These are phyloP conservation scores for Pyrochroa serraticornis DNA, from an alignment of 2,888 invertebrate species.

Conservation along the genomic window DNA sequence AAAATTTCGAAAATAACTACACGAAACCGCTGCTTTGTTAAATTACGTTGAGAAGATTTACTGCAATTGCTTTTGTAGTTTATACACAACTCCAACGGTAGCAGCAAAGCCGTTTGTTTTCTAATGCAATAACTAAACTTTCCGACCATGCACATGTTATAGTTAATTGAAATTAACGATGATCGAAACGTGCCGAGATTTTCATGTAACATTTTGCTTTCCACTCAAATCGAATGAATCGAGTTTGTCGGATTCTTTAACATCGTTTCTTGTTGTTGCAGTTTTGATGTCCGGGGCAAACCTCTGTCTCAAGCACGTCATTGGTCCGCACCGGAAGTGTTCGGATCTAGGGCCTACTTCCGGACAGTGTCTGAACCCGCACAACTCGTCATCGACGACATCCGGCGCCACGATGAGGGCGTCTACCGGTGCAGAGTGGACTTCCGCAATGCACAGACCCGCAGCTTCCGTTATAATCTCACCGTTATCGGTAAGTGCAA, in stretches of 20 bases:
- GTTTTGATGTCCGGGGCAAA: conserved; percentile 87
- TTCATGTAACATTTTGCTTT: too few relatives aligned
- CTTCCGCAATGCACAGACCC: conserved; percentile 87
- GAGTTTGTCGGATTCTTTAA: background rate
- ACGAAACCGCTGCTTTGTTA: too few relatives aligned
- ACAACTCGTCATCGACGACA: conserved; percentile 79
- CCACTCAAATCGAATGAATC: too few relatives aligned
- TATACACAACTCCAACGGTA: too few relatives aligned
- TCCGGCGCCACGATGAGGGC: conserved; percentile 86
- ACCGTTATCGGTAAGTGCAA: conserved; percentile 83
- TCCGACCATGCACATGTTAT: too few relatives aligned
- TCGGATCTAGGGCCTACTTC: conserved; percentile 87
- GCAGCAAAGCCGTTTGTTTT: too few relatives aligned
- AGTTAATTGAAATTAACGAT: too few relatives aligned
- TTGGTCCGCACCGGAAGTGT: conserved; percentile 85
- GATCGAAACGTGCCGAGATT: too few relatives aligned
- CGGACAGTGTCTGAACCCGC: conserved; percentile 79
- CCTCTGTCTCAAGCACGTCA: conserved; percentile 79
- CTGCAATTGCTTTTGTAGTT: too few relatives aligned
- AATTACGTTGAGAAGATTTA: too few relatives aligned
- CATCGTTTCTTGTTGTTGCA: conserved; percentile 58
- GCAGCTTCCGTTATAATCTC: conserved; percentile 87
- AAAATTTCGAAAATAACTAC: too few relatives aligned
- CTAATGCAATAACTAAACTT: too few relatives aligned
- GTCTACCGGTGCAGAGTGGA: conserved; percentile 89